Evolutionary conservation across 2,797 vertebrate species (phyloP), one percentile per base, ranked within the genome.

Genomic region (Momotus momota): DNA sequence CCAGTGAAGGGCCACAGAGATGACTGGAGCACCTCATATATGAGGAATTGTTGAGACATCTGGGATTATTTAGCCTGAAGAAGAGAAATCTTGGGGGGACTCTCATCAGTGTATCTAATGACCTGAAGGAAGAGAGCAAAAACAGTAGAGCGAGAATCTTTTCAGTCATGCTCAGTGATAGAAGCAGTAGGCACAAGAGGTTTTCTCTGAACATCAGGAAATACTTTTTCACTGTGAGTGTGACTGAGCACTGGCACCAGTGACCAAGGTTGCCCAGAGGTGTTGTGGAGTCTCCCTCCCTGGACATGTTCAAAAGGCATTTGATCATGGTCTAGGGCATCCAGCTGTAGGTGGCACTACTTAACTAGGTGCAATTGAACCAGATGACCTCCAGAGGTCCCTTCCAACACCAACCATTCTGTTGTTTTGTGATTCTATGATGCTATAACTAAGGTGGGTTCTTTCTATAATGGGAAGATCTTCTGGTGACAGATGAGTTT

Each of bases 61-160:
- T 64, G 29, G 10, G 14, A 48, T 27, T 57, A 8, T 40, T 65
- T 33, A 72, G 6, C 48, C 11, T 40, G 21, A 18, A 75, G 35
- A 75, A 71, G 13, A 64, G 45, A 58, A 88, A 46, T 18, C 7
- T 31, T 31, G 25, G 45, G 18, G 12, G 22, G 9, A 58, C 45
- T 23, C 3, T 43, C 10, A 58, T 14, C 2, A 52, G 54, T 48
- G 12, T 57, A 27, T 21, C 33, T 35, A 65, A 49, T 19, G 33
- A n/a, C 5, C 11, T 49, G 45, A 70, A 65, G 25, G 9, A n/a
- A 60, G 20, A 16, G 14, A 35, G 21, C 21, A 72, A 67, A 77
- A 21, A 7, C 27, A 14, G 29, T 26, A n/a, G 2, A 58, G 1
- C 3, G 10, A 35, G 10, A 14, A 0, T 54, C 9, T 48, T 88